These are phyloP conservation scores for Lacerta viridis DNA, from an alignment of 2,797 vertebrate species.

Conservation along the genomic window DNA sequence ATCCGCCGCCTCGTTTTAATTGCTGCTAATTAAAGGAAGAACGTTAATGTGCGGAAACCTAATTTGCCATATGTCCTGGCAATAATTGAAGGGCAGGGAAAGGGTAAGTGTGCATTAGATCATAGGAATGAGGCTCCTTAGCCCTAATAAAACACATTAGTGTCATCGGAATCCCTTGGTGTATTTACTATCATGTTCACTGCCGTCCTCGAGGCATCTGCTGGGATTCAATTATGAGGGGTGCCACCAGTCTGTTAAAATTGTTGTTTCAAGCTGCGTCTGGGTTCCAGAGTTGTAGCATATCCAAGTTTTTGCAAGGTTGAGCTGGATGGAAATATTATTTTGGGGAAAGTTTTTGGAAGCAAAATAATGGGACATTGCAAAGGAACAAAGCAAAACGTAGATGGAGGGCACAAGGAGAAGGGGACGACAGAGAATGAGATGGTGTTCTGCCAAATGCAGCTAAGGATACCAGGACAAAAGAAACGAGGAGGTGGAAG, in stretches of 20 bases:
- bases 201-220: slow-evolving; percentile 49
- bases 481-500: no score
- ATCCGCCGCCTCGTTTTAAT: slow-evolving; percentile 45
- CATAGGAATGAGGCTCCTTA: slow-evolving; percentile 49
- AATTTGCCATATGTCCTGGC: slow-evolving; percentile 55
- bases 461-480: no score
- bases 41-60: slow-evolving; percentile 36
- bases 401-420: no score
- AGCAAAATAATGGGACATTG: no score
- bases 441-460: no score
- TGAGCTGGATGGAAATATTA: no score
- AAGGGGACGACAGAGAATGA: no score
- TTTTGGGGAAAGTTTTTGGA: no score
- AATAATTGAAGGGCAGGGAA: slow-evolving; percentile 63
- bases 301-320: background rate
- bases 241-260: slow-evolving; percentile 53
- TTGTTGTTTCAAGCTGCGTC: slow-evolving; percentile 58
- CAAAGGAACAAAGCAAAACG: no score
- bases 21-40: slow-evolving; percentile 52
- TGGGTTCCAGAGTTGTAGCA: slow-evolving; percentile 54
- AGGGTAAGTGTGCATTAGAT: slow-evolving; percentile 67
- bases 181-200: slow-evolving; percentile 53
- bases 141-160: slow-evolving; percentile 70
- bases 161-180: slow-evolving; percentile 58
- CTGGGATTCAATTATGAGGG: slow-evolving; percentile 63